These are phyloP conservation scores for Rotaria macrura DNA, from an alignment of 2,888 invertebrate genomes.

Conservation along the genomic window DNA sequence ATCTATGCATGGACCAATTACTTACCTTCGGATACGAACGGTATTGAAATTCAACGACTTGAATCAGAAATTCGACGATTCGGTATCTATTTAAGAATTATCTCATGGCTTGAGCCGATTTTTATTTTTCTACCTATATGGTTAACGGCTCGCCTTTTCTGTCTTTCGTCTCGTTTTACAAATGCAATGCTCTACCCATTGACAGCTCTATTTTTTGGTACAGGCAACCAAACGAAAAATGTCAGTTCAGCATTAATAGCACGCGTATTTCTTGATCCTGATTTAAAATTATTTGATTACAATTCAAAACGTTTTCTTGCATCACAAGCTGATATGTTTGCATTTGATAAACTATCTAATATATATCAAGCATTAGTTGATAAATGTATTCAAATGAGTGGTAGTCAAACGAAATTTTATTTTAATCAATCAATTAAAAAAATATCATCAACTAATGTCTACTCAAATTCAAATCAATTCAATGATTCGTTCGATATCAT, in stretches of 20 bases:
- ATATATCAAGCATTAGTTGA: slow-evolving; percentile 36
- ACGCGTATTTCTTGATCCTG: slow-evolving; percentile 40
- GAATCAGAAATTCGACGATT: slow-evolving; percentile 39
- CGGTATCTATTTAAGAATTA: slow-evolving; percentile 37
- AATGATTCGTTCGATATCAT: slow-evolving; percentile 39
- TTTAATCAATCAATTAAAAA: slow-evolving; percentile 35
- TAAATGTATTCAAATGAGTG: background rate
- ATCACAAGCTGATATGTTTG: slow-evolving; percentile 41
- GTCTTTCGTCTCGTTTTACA: slow-evolving; percentile 40
- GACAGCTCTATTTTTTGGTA: slow-evolving; percentile 42
- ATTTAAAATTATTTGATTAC: slow-evolving; percentile 40
- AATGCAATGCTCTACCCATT: slow-evolving; percentile 41
- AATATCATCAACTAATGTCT: slow-evolving; percentile 36
- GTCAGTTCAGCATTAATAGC: slow-evolving; percentile 41
- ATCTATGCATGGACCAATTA: slow-evolving; percentile 41
- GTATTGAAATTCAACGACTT: slow-evolving; percentile 35
- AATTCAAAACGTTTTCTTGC: slow-evolving; percentile 39
- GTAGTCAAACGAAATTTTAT: slow-evolving; percentile 36
- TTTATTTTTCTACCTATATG: slow-evolving; percentile 40
- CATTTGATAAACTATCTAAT: slow-evolving; percentile 39
- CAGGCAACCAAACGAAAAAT: slow-evolving; percentile 41
- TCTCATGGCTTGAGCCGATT: slow-evolving; percentile 39
- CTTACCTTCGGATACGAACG: slow-evolving; percentile 22
- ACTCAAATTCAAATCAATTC: slow-evolving; percentile 36
- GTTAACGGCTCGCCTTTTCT: slow-evolving; percentile 38